These are phyloP conservation scores for Tetrapedia diversipes DNA, from an alignment of 2,888 invertebrate genomes.

Conservation along the genomic window DNA sequence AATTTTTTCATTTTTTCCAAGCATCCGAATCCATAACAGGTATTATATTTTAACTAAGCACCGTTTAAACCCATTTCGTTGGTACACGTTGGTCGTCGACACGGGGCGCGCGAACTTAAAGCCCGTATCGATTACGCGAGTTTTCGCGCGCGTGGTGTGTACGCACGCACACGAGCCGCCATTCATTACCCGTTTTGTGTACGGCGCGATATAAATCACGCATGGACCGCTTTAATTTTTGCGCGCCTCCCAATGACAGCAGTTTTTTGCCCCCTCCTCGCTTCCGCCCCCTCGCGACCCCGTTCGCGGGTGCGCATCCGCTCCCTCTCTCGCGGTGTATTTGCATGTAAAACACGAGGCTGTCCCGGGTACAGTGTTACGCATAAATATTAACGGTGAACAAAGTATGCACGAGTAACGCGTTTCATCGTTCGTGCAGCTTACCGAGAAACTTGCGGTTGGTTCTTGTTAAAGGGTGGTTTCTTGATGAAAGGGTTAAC, in stretches of 20 bases:
- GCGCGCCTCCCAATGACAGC: slow-evolving; percentile 39
- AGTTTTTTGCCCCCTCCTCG: slow-evolving; percentile 11
- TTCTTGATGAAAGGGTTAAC: too few relatives aligned
- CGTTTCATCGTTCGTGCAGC: not conserved
- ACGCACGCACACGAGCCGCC: slow-evolving; percentile 14
- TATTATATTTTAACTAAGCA: not conserved
- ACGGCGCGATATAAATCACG: slow-evolving; percentile 47
- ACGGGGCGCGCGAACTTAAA: slow-evolving; percentile 28
- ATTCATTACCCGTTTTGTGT: slow-evolving; percentile 45
- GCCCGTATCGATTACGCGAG: slow-evolving; percentile 47
- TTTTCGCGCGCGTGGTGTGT: slow-evolving; percentile 28
- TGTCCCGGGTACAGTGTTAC: not conserved
- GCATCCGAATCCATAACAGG: too few relatives aligned
- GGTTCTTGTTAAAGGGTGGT: too few relatives aligned
- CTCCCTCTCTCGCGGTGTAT: not conserved
- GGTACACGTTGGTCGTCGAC: slow-evolving; percentile 22
- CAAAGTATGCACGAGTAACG: slow-evolving; percentile 10
- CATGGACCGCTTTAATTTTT: slow-evolving; percentile 51
- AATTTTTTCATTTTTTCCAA: too few relatives aligned
- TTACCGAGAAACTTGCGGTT: too few relatives aligned
- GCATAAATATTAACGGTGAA: slow-evolving; percentile 42
- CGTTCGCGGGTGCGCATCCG: too few relatives aligned
- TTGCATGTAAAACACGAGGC: slow-evolving; percentile 33
- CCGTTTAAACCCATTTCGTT: slow-evolving; percentile 15
- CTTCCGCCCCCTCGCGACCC: not conserved